Base-by-base conservation (phyloP, 2,888 invertebrate species). In the Bellardia bayeri region DNA sequence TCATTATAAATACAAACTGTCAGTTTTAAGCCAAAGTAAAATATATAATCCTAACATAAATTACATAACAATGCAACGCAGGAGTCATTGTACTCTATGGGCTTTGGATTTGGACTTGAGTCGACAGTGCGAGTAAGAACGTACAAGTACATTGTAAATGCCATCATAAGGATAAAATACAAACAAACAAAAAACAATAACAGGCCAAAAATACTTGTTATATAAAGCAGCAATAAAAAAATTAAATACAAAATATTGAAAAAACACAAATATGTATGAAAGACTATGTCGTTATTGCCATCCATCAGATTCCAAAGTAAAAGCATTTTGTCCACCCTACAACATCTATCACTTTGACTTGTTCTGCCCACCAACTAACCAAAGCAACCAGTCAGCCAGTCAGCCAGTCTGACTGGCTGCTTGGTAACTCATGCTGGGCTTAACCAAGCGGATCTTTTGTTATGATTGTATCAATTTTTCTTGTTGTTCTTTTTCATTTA, bases 41-140 rank as follows among this genome's bases (percentile, higher is more conserved):
- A 83, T 83, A 83, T 63, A 83, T 86, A 86, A 86, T 83, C 86
- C 82, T 64, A 83, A 86, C 61, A 86, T 86, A 86, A 86, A 86
- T 86, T 80, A 75, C 64, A 83, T 83, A 75, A 79, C 82, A 82
- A 54, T 68, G 74, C 71, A 80, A 69, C 69, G 45, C 6, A 61
- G 45, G 74, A 82, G 82, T 86, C 82, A 83, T 80, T 86, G 79
- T 75, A 75, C 82, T 75, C 79, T 16, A 66, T 75, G 63, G 74
- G 14, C 78, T 79, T 82, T 69, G 30, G 68, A 68, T 56, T 45
- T 71, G 40, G 23, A 66, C 37, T 56, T 42, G 11, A 13, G 9
- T 13, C 61, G 7, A 61, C 16, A 40, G 40, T 66, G 23, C 23
- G 66, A 76, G 14, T 64, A 37, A 33, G 61, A 51, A 49, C 40